phyloP scores from a whole-genome alignment of 2,797 vertebrate species.

The Galago senegalensis region DNA sequence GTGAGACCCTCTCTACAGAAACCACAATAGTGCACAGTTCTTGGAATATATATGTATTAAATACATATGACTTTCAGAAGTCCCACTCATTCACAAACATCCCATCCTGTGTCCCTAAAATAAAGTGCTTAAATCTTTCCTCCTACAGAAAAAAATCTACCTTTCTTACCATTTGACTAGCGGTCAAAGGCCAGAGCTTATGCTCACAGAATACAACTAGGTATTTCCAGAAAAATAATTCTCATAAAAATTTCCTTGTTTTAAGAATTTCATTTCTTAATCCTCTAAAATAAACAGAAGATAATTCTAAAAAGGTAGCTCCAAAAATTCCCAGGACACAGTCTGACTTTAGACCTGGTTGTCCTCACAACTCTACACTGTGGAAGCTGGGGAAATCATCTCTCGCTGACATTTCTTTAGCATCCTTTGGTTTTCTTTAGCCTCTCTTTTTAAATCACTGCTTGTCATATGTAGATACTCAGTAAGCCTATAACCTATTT shows the following conservation, averaged over 20 bases:
- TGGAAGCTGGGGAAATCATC: not conserved
- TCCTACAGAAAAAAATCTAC: slow-evolving; percentile 55
- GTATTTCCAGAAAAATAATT: slow-evolving; percentile 37
- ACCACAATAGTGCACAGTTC: not conserved
- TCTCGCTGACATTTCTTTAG: not conserved
- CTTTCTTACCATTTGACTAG: not conserved
- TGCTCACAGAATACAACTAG: not conserved
- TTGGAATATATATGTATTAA: not conserved
- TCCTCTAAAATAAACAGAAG: slow-evolving; percentile 4
- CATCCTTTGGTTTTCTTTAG: not conserved
- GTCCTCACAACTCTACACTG: not conserved
- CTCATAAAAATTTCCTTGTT: slow-evolving; percentile 17
- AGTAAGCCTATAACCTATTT: not conserved
- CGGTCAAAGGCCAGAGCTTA: not conserved
- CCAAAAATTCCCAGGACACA: slow-evolving; percentile 13
- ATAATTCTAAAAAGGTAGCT: not conserved
- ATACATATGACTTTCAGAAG: not conserved
- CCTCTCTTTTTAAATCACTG: not conserved
- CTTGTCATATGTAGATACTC: not conserved
- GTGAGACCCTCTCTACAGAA: not conserved
- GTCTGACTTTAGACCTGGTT: not conserved
- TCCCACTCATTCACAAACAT: not conserved
- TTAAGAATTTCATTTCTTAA: slow-evolving; percentile 12
- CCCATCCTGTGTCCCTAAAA: not conserved
- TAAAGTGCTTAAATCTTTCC: not conserved